Evolutionary conservation across 2,888 invertebrate species (phyloP).

Genomic region (Drosophila lutescens): DNA sequence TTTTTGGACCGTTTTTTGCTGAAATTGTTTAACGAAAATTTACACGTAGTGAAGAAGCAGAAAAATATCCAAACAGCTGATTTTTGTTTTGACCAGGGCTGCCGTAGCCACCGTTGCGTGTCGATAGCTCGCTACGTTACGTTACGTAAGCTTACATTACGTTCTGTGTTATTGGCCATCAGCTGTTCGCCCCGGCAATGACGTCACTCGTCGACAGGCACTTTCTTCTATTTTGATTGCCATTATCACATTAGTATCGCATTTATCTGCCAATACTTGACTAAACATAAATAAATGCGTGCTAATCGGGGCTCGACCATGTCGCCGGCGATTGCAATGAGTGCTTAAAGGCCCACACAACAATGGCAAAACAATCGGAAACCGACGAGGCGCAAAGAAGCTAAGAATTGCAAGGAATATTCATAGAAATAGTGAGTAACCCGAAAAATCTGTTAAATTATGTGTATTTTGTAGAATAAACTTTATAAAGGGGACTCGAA

Average conservation of each 20-base stretch:
- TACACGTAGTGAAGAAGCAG: slow-evolving; percentile 63
- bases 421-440: slow-evolving; percentile 20
- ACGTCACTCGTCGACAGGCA: slow-evolving; percentile 19
- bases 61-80: slow-evolving; percentile 60
- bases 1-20: slow-evolving; percentile 3
- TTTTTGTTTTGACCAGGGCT: slow-evolving; percentile 64
- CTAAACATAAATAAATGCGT: slow-evolving; percentile 29
- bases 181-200: slow-evolving; percentile 34
- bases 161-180: slow-evolving; percentile 9
- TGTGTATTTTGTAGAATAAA: background rate
- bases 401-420: slow-evolving; percentile 1
- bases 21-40: slow-evolving; percentile 49
- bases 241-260: slow-evolving; percentile 30
- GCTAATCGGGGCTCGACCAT: slow-evolving; percentile 40
- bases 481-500: no score
- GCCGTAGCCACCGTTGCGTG: no score
- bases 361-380: slow-evolving; percentile 15
- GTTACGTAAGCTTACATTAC: background rate
- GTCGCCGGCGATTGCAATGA: slow-evolving; percentile 42
- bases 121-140: background rate
- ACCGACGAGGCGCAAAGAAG: background rate
- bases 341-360: slow-evolving; percentile 26
- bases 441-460: no score
- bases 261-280: slow-evolving; percentile 52
- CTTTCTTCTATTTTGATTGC: slow-evolving; percentile 34